Conservation (phyloP, 2,797 vertebrate genomes). For the Glossophaga mutica region DNA sequence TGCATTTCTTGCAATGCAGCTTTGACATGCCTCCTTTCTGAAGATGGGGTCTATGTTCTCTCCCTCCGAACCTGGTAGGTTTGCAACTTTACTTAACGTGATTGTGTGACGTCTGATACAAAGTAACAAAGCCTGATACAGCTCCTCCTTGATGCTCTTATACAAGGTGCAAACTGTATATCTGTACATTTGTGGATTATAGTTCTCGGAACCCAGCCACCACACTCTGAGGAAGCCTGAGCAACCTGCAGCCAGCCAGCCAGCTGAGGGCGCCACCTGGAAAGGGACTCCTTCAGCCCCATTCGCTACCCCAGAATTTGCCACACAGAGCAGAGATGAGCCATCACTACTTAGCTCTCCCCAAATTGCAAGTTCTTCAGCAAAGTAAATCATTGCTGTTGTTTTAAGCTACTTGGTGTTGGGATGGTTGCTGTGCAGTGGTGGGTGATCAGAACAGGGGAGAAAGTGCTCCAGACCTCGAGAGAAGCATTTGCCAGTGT, state of each 20-base stretch:
- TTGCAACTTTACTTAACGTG: neutral
- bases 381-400: neutral
- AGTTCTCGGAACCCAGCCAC: neutral
- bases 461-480: neutral
- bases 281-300: neutral
- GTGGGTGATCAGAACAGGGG: neutral
- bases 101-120: neutral
- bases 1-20: neutral
- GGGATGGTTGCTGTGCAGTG: neutral
- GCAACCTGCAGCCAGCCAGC: neutral
- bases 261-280: rapidly evolving
- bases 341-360: too few species aligned
- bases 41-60: neutral
- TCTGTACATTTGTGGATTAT: neutral
- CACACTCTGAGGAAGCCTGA: neutral
- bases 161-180: too few species aligned
- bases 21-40: neutral
- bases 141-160: neutral
- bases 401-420: neutral
- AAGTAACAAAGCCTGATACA: neutral
- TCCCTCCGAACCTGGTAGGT: neutral
- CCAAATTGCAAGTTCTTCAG: neutral
- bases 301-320: rapidly evolving
- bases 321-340: neutral
- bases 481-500: neutral